Percentiles rank a stretch among this genome's conserved stretches.
phyloP scores from a whole-genome alignment of 92 coral and sea anemone species.

The Porites divaricata region DNA sequence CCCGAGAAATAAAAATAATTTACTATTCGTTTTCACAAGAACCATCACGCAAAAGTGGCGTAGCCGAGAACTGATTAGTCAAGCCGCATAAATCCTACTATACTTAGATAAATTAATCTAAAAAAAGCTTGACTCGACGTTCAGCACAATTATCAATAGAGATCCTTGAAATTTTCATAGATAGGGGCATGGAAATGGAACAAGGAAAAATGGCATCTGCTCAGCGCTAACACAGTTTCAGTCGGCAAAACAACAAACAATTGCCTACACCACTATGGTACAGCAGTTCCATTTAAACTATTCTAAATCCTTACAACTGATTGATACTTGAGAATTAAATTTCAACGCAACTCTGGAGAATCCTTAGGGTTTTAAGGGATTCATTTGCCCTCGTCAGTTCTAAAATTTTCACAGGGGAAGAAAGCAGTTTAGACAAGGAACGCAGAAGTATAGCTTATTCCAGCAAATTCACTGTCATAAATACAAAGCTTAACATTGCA shows the following conservation, averaged over 20 bases:
- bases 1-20: slow-evolving; percentile 56
- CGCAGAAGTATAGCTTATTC: neutral
- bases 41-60: slow-evolving; percentile 14
- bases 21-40: slow-evolving; percentile 23
- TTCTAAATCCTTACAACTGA: no score
- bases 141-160: neutral
- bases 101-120: slow-evolving; percentile 2
- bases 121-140: neutral
- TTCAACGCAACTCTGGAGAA: no score
- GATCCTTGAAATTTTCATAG: neutral
- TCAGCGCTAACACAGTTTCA: neutral
- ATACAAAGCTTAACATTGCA: slow-evolving; percentile 11
- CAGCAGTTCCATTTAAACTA: no score
- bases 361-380: no score
- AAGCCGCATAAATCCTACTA: neutral
- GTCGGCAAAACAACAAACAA: neutral
- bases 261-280: no score
- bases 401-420: neutral
- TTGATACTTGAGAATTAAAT: no score
- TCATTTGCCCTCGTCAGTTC: neutral
- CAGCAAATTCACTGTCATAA: neutral
- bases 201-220: neutral
- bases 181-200: neutral
- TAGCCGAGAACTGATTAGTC: neutral
- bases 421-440: neutral